Evolutionary conservation across 2,797 vertebrate genomes (phyloP), one percentile per base, ranked within the genome.

Genomic region (Sebastes elongatus): DNA sequence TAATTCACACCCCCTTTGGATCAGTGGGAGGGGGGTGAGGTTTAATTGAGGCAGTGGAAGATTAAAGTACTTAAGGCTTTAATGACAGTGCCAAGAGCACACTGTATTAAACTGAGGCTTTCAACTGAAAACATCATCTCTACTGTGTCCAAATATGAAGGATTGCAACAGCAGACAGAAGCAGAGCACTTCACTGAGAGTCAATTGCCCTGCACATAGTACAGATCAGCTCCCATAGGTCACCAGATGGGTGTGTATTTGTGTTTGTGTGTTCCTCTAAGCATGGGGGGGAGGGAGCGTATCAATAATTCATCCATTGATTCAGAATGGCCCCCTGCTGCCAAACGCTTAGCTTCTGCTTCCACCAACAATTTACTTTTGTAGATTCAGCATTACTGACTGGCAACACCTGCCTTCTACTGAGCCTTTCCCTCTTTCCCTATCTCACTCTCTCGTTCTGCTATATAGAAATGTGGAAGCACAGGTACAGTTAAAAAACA

Each of bases 251-350:
- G 80, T 61, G 70, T 81, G 87, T 60, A 2, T 23, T 6, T 78
- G 32, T 68, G 55, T 22, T 25, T 64, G 27, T 78, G 66, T 65
- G 61, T 53, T 59, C 25, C 63, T 65, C 49, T 69, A 74, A 86
- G 79, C 76, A 70, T 59, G 80, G 86, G 46, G 46, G 84, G 86
- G 81, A 81, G 78, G 89, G 86, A 75, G 76, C 74, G 5, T 92
- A 95, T 96, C 94, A 96, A 96, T 96, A 95, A 96, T 96, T 95
- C 86, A 96, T 89, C 81, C 74, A 92, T 85, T 63, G 91, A 93
- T 93, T 77, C 67, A 77, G 30, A 88, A 83, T 72, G 74, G 65
- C 79, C 76, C 85, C 57, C 83, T 18, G 62, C 78, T 84, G 81
- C 84, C 86, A 89, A 88, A 86, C 62, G 84, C 89, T 81, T 88